phyloP scores from a whole-genome alignment of 2,888 invertebrate species.

The Ochropleura leucogaster region DNA sequence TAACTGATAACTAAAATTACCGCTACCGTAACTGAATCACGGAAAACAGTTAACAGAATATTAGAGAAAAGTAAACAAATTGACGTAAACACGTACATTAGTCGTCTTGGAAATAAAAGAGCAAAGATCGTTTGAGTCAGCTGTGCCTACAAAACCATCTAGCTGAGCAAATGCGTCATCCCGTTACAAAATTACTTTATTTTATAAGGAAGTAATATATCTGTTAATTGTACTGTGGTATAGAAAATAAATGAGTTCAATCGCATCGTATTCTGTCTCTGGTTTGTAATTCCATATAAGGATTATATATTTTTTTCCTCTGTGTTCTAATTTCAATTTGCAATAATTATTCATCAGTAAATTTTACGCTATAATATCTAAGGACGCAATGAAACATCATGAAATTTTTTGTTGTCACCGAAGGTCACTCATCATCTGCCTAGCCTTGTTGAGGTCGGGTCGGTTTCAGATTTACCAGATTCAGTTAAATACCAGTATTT shows the following conservation, averaged over 20 bases:
- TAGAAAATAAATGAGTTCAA: conserved; percentile 39
- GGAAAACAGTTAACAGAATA: conserved; percentile 8
- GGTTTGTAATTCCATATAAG: conserved; percentile 24
- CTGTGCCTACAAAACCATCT: conserved; percentile 54
- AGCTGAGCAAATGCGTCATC: conserved; percentile 55
- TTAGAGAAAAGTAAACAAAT: conserved; percentile 22
- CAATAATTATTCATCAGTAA: conserved; percentile 3
- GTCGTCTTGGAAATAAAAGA: conserved; percentile 37
- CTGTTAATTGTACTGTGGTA: conserved; percentile 19
- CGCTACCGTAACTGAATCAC: conserved; percentile 14
- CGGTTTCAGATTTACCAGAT: too few relatives aligned
- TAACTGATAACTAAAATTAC: background rate
- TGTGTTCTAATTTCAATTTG: background rate
- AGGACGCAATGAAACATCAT: background rate
- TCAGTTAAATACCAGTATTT: too few relatives aligned
- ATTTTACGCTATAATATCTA: too few relatives aligned
- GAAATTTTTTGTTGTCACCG: background rate
- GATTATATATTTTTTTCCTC: background rate
- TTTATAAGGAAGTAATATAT: conserved; percentile 60
- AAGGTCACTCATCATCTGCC: background rate
- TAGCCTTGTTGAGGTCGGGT: too few relatives aligned
- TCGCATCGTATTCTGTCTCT: conserved; percentile 33
- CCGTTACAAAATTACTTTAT: conserved; percentile 46
- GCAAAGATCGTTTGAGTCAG: conserved; percentile 67
- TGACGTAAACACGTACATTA: conserved; percentile 9